These are phyloP conservation scores for Metopia argyrocephala DNA, from an alignment of 2,888 invertebrate species.

Conservation along the genomic window DNA sequence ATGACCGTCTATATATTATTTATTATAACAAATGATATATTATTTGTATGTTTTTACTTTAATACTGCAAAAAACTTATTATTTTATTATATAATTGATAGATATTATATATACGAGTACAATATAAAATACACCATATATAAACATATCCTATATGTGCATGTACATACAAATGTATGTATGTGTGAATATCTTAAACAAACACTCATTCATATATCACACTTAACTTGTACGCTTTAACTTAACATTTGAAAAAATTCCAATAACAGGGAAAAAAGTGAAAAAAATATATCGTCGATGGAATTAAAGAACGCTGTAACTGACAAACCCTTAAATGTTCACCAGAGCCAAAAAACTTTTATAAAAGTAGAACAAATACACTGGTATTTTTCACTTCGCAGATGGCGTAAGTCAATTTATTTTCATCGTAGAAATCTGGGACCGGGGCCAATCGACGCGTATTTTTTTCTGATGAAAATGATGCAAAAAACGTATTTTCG, in stretches of 20 bases:
- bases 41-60: not conserved
- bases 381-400: too few relatives aligned
- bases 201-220: not conserved
- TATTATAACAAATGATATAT: slow-evolving; percentile 6
- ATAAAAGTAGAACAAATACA: too few relatives aligned
- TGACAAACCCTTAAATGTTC: too few relatives aligned
- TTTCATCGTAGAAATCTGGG: too few relatives aligned
- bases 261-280: not conserved
- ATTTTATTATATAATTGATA: slow-evolving; percentile 30
- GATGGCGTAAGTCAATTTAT: too few relatives aligned
- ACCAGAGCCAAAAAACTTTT: too few relatives aligned
- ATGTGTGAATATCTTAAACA: not conserved
- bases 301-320: too few relatives aligned
- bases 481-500: too few relatives aligned
- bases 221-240: not conserved
- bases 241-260: slow-evolving; percentile 4
- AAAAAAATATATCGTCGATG: too few relatives aligned
- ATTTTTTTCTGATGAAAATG: too few relatives aligned
- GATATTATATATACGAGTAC: slow-evolving; percentile 15
- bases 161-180: not conserved
- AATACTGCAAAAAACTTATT: not conserved
- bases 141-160: too few relatives aligned
- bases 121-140: slow-evolving; percentile 13
- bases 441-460: too few relatives aligned
- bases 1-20: not conserved